Conservation (phyloP, 2,797 vertebrate species). For the Amblyraja radiata region DNA sequence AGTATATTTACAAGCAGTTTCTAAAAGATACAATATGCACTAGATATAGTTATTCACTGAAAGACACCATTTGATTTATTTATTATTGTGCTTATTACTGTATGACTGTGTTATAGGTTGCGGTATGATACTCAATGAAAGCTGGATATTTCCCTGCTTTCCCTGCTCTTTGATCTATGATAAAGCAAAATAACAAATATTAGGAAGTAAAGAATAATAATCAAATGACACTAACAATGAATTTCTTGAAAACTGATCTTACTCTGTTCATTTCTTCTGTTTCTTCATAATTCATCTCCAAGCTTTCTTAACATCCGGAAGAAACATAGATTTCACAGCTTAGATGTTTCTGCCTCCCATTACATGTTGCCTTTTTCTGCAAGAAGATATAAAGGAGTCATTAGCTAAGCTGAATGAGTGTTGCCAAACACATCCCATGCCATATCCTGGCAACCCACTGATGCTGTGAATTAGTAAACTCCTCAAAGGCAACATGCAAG, state of each 20-base stretch:
- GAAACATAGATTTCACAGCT: neutral
- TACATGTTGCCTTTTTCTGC: neutral
- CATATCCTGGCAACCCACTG: neutral
- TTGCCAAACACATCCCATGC: neutral
- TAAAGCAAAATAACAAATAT: neutral
- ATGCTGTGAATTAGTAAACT: neutral
- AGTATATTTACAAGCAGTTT: neutral
- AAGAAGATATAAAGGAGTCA: neutral
- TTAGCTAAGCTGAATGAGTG: neutral
- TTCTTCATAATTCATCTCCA: neutral
- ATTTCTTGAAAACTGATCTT: neutral
- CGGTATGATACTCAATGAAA: neutral
- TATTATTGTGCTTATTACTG: neutral
- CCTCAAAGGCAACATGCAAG: neutral
- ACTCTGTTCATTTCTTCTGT: neutral
- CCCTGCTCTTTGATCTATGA: neutral
- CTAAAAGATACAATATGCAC: neutral
- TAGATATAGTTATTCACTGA: neutral
- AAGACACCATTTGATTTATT: neutral
- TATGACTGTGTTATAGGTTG: neutral
- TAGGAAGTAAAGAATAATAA: neutral
- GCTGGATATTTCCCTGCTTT: neutral
- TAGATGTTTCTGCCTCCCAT: neutral
- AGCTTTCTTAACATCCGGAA: neutral
- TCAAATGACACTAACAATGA: neutral